These are phyloP conservation scores for Muscidifurax raptorellus DNA, from an alignment of 1,140 invertebrate genomes.

Conservation along the genomic window DNA sequence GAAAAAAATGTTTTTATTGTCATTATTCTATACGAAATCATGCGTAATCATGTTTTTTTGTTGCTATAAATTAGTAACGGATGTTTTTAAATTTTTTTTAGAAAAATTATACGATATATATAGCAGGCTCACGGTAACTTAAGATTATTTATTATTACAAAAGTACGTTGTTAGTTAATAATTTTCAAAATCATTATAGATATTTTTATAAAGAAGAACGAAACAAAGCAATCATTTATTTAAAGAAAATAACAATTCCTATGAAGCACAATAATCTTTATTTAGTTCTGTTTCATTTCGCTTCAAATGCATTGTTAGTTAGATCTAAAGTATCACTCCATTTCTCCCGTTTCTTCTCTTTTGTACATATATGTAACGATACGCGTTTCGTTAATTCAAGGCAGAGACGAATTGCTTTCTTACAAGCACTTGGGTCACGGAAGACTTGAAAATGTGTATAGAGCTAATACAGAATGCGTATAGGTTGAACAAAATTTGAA, in stretches of 20 bases:
- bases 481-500: slow-evolving; percentile 24
- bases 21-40: not conserved
- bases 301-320: not conserved
- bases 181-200: too few relatives aligned
- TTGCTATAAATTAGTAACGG: too few relatives aligned
- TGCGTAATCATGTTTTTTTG: not conserved
- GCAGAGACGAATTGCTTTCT: slow-evolving; percentile 23
- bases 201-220: too few relatives aligned
- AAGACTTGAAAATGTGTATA: slow-evolving; percentile 19
- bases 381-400: slow-evolving; percentile 14
- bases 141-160: slow-evolving; percentile 12
- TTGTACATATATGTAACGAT: slow-evolving; percentile 29
- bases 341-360: slow-evolving; percentile 35
- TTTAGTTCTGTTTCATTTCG: not conserved
- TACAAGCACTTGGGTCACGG: slow-evolving; percentile 4
- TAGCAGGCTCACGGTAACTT: not conserved
- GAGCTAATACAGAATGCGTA: not conserved
- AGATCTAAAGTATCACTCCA: slow-evolving; percentile 22
- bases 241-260: not conserved
- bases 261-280: not conserved
- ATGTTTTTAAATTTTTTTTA: not conserved
- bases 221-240: too few relatives aligned
- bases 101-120: not conserved
- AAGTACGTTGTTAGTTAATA: not conserved
- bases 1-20: slow-evolving; percentile 15